These are phyloP conservation scores for Eumaeus atala DNA, from an alignment of 1,140 invertebrate genomes.

Conservation along the genomic window DNA sequence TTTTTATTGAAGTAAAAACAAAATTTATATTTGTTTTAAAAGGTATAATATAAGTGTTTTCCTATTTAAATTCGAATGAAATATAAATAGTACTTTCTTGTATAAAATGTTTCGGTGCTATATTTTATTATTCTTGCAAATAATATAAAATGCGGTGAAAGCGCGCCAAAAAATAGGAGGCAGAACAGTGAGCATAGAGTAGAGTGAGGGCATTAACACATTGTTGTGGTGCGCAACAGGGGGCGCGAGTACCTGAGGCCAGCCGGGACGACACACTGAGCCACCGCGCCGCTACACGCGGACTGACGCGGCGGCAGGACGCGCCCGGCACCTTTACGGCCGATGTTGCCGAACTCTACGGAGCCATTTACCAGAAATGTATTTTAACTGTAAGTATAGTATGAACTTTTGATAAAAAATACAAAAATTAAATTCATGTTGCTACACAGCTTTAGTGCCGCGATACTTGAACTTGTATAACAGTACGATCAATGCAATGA, in stretches of 20 bases:
- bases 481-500: too few relatives aligned
- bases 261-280: conserved; percentile 45
- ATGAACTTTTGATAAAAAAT: background rate
- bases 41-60: too few relatives aligned
- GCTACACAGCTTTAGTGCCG: background rate
- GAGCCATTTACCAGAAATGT: background rate
- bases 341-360: conserved; percentile 31
- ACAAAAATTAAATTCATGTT: background rate
- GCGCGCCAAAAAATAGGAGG: conserved; percentile 36
- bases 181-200: conserved; percentile 30
- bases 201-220: conserved; percentile 41
- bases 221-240: conserved; percentile 65
- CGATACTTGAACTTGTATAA: background rate
- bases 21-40: too few relatives aligned
- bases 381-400: background rate
- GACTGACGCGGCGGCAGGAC: conserved; percentile 48
- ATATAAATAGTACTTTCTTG: too few relatives aligned
- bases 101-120: too few relatives aligned
- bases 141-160: conserved; percentile 14
- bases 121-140: too few relatives aligned
- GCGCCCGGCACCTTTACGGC: conserved; percentile 29
- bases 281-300: conserved; percentile 53
- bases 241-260: conserved; percentile 51
- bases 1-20: too few relatives aligned
- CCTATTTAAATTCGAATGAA: too few relatives aligned